phyloP scores from a whole-genome alignment of 35 echinoderm and acorn worm species.

The Anneissia japonica region DNA sequence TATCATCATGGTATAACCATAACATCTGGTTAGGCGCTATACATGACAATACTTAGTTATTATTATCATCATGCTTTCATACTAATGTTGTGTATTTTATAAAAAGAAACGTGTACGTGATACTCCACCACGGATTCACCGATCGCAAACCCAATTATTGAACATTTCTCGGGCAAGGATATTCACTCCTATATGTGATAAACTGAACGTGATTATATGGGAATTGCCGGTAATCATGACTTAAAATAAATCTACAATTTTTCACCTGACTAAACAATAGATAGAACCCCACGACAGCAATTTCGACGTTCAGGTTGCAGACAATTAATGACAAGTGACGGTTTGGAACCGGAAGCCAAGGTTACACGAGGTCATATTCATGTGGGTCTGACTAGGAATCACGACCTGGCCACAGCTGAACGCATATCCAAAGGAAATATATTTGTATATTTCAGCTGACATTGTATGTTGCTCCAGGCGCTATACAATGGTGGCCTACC shows the following conservation, averaged over 20 bases:
- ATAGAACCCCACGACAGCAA: not conserved
- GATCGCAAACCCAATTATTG: not conserved
- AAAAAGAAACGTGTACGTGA: too few relatives aligned
- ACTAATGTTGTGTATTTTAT: too few relatives aligned
- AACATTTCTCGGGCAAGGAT: not conserved
- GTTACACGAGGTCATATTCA: not conserved
- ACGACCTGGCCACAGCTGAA: not conserved
- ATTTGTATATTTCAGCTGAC: too few relatives aligned
- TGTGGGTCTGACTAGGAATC: not conserved
- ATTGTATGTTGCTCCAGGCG: too few relatives aligned
- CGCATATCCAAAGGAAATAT: not conserved
- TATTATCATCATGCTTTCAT: too few relatives aligned
- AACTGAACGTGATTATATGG: not conserved
- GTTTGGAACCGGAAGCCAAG: not conserved
- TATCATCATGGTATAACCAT: too few relatives aligned
- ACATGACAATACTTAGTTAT: too few relatives aligned
- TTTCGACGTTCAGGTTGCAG: not conserved
- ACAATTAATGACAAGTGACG: not conserved
- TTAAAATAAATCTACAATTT: not conserved
- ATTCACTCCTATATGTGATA: not conserved
- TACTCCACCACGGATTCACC: not conserved
- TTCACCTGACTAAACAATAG: not conserved
- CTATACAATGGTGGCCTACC: too few relatives aligned
- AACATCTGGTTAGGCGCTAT: too few relatives aligned
- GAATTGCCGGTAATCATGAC: not conserved